Conservation (phyloP, 1,140 invertebrate genomes). For the Drosophila teissieri region DNA sequence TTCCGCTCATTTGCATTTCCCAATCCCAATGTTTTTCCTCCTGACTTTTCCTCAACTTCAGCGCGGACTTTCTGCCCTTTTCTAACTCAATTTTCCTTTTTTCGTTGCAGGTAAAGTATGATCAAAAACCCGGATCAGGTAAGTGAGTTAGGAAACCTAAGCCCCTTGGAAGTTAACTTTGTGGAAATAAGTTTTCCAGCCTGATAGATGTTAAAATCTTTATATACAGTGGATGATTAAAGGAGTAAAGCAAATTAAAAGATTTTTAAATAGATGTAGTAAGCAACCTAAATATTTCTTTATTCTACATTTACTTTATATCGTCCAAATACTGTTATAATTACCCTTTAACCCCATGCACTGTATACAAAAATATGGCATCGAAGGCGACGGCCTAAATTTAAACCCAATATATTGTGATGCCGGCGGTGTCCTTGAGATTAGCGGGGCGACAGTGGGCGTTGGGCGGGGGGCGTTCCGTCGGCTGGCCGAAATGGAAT, state of each 20-base stretch:
- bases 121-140: constrained; percentile 42
- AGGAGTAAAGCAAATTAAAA: too few relatives aligned
- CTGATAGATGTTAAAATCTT: not conserved
- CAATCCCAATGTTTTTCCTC: constrained; percentile 13
- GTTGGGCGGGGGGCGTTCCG: not conserved
- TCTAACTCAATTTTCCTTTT: not conserved
- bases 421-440: constrained; percentile 25
- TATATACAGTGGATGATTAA: not conserved
- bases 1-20: constrained; percentile 63
- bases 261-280: too few relatives aligned
- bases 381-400: not conserved
- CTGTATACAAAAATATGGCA: not conserved
- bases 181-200: constrained; percentile 18
- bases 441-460: constrained; percentile 14
- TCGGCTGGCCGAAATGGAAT: constrained; percentile 38
- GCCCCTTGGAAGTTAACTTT: constrained; percentile 28
- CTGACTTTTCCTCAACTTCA: constrained; percentile 24
- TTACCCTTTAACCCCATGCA: not conserved
- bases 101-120: constrained; percentile 73
- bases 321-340: too few relatives aligned
- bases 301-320: too few relatives aligned
- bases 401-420: constrained; percentile 8
- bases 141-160: constrained; percentile 41
- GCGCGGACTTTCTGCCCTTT: not conserved
- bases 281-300: not conserved